Evolutionary conservation across 2,888 invertebrate genomes (phyloP).

Genomic region (Prosapia bicincta): DNA sequence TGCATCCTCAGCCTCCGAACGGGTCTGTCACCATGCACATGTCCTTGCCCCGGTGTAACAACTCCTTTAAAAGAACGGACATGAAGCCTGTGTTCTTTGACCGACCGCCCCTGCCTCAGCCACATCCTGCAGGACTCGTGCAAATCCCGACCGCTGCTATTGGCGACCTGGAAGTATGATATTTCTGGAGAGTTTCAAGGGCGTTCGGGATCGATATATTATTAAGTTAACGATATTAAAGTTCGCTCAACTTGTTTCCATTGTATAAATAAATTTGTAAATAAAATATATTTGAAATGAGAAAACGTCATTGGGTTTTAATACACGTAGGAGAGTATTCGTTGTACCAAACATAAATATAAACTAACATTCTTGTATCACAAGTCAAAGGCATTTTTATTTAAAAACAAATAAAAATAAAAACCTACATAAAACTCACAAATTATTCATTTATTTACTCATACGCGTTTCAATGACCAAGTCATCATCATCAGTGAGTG

Average conservation of each 20-base stretch:
- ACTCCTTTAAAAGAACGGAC: background rate
- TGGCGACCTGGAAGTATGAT: conserved; percentile 87
- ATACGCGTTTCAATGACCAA: too few species aligned
- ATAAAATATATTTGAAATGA: background rate
- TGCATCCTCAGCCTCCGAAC: conserved; percentile 33
- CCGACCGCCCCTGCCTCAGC: background rate
- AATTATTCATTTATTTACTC: too few species aligned
- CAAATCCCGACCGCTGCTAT: conserved; percentile 77
- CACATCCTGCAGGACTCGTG: conserved; percentile 48
- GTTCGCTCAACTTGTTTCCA: background rate
- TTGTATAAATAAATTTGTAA: background rate
- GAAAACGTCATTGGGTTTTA: background rate
- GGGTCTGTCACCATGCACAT: conserved; percentile 33
- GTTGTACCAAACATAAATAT: too few species aligned
- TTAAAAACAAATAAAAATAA: too few species aligned
- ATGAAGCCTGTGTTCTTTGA: background rate
- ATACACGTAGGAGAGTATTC: too few species aligned
- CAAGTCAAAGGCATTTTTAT: too few species aligned
- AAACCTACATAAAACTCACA: too few species aligned
- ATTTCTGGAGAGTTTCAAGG: background rate
- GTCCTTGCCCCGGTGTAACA: conserved; percentile 40
- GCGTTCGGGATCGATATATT: background rate
- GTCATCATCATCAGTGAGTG: too few species aligned
- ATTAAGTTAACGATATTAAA: background rate
- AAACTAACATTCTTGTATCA: too few species aligned